Percentiles rank a stretch among this genome's conserved stretches.
These are phyloP conservation scores for Tonatia bakeri DNA, from an alignment of 2,113 vertebrate genomes.

Conservation along the genomic window DNA sequence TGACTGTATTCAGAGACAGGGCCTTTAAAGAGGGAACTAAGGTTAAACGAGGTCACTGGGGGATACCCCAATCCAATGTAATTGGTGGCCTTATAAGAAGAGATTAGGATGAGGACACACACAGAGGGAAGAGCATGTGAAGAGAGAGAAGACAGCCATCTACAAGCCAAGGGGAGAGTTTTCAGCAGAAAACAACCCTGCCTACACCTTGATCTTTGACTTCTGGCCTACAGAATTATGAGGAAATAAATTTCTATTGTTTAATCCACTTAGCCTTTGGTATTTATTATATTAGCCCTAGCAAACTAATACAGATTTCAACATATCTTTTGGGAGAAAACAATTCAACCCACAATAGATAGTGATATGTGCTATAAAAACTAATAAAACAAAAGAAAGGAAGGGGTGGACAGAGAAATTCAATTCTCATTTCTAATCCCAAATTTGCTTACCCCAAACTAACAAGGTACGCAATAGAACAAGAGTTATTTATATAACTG, in stretches of 20 bases:
- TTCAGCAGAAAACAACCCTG: not conserved
- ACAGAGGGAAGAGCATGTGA: not conserved
- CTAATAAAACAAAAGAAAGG: not conserved
- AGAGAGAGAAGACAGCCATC: not conserved
- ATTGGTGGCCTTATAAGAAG: not conserved
- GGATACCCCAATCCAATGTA: not conserved
- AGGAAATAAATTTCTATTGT: not conserved
- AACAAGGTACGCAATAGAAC: not conserved
- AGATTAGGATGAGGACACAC: not conserved
- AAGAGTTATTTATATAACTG: not conserved
- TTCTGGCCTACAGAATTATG: not conserved
- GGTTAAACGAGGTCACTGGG: not conserved
- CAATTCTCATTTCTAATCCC: not conserved
- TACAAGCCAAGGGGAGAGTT: not conserved
- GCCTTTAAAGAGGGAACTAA: conserved; percentile 3
- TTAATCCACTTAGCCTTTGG: not conserved
- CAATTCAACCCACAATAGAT: not conserved
- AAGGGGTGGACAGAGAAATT: not conserved
- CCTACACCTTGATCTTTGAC: not conserved
- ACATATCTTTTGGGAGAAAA: not conserved
- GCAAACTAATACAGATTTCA: not conserved
- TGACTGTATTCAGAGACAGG: not conserved
- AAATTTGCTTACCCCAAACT: not conserved
- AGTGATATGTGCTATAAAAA: not conserved
- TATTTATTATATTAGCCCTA: not conserved